These are phyloP conservation scores for Prochilodus magdalenae DNA, from an alignment of 2,113 vertebrate genomes.

Conservation along the genomic window DNA sequence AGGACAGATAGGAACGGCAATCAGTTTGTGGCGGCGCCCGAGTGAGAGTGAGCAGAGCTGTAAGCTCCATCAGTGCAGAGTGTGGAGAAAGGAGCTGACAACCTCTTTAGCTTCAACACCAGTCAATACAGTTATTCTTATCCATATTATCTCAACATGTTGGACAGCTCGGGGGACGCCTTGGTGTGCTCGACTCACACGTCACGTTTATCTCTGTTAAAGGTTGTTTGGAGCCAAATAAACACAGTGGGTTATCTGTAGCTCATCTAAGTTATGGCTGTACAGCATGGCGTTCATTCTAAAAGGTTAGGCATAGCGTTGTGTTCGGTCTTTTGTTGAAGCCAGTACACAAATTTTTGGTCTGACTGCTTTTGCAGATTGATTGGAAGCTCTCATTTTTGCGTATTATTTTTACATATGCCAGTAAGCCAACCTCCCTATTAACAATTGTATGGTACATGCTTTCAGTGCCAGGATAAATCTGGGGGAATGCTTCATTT, in stretches of 20 bases:
- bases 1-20: conserved; percentile 9
- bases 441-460: too few species aligned
- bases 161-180: conserved; percentile 10
- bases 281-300: background rate
- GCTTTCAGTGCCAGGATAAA: too few species aligned
- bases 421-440: too few species aligned
- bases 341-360: background rate
- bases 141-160: conserved; percentile 10
- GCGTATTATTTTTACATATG: too few species aligned
- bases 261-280: background rate
- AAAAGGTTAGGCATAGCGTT: background rate
- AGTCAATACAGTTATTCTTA: conserved; percentile 43
- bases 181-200: background rate
- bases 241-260: conserved; percentile 15
- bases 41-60: background rate
- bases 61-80: conserved; percentile 26
- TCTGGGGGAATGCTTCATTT: too few species aligned
- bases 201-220: conserved; percentile 4
- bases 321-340: background rate
- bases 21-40: background rate
- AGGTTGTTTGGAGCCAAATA: background rate
- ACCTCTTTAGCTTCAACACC: conserved; percentile 22
- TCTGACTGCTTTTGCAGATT: background rate
- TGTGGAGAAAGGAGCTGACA: conserved; percentile 36
- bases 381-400: background rate